Percentiles rank a stretch among this genome's conserved stretches.
phyloP scores from a whole-genome alignment of 2,888 invertebrate genomes.

The Microchrysa polita region DNA sequence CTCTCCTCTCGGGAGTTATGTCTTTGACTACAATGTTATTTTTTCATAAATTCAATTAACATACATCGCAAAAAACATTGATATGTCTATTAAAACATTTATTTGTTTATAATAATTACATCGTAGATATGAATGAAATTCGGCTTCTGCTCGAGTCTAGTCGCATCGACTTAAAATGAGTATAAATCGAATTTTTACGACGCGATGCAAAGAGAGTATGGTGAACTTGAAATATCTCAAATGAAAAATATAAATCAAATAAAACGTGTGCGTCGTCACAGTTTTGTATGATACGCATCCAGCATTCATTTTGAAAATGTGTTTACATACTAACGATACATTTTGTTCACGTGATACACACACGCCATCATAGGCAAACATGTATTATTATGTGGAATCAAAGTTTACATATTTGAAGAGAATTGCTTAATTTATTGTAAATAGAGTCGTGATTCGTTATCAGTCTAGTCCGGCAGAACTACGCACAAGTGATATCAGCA shows the following conservation, averaged over 20 bases:
- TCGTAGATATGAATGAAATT: no score
- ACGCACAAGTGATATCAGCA: no score
- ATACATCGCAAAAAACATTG: no score
- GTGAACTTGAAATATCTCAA: constrained; percentile 18
- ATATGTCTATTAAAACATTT: no score
- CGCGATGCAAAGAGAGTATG: background rate
- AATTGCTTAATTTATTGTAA: no score
- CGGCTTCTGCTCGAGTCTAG: background rate
- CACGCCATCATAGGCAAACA: background rate
- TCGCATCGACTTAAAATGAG: background rate
- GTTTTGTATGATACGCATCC: background rate
- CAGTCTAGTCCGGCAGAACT: no score
- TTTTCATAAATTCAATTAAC: background rate
- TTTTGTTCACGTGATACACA: constrained; percentile 18
- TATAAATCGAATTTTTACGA: background rate
- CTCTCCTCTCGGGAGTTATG: constrained; percentile 15
- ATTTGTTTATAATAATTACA: no score
- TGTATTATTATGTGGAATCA: no score
- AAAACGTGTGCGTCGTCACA: background rate
- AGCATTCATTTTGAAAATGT: background rate
- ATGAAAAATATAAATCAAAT: background rate
- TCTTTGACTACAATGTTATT: background rate
- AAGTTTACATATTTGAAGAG: no score
- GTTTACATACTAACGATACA: background rate
- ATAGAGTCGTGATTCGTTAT: no score